These are phyloP conservation scores for Hipposideros armiger DNA, from an alignment of 2,113 vertebrate species.

Conservation along the genomic window DNA sequence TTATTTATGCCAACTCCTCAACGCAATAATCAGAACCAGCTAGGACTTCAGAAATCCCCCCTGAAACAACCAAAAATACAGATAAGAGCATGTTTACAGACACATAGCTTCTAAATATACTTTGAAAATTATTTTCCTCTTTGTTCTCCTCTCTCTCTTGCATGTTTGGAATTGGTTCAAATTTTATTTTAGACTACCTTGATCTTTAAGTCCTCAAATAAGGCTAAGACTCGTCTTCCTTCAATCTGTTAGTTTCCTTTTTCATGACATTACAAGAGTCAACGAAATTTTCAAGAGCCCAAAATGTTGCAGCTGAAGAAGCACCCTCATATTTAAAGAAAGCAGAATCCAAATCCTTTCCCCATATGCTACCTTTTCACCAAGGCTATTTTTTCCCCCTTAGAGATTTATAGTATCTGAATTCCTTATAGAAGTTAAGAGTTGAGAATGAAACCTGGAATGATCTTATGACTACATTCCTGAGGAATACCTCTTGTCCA, in stretches of 20 bases:
- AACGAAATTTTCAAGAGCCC: conserved; percentile 72
- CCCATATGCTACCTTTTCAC: conserved; percentile 66
- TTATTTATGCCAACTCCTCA: background rate
- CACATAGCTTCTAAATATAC: background rate
- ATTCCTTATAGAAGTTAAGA: conserved; percentile 44
- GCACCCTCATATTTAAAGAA: conserved; percentile 69
- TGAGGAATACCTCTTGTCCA: background rate
- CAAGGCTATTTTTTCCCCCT: conserved; percentile 50
- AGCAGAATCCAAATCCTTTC: conserved; percentile 67
- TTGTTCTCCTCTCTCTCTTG: background rate
- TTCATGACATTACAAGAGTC: conserved; percentile 40
- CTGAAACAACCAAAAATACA: background rate
- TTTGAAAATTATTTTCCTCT: conserved; percentile 39
- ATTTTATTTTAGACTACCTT: conserved; percentile 62
- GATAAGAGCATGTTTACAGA: background rate
- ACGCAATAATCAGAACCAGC: background rate
- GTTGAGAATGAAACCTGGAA: background rate
- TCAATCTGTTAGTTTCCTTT: conserved; percentile 57
- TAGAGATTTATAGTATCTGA: conserved; percentile 56
- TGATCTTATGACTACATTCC: background rate
- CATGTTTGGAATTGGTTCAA: background rate
- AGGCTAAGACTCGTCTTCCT: background rate
- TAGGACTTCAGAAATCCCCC: background rate
- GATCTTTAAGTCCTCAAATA: conserved; percentile 52
- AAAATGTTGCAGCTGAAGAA: conserved; percentile 75